Evolutionary conservation across 2,113 vertebrate species (phyloP).

Genomic region (Phalacrocorax carbo): DNA sequence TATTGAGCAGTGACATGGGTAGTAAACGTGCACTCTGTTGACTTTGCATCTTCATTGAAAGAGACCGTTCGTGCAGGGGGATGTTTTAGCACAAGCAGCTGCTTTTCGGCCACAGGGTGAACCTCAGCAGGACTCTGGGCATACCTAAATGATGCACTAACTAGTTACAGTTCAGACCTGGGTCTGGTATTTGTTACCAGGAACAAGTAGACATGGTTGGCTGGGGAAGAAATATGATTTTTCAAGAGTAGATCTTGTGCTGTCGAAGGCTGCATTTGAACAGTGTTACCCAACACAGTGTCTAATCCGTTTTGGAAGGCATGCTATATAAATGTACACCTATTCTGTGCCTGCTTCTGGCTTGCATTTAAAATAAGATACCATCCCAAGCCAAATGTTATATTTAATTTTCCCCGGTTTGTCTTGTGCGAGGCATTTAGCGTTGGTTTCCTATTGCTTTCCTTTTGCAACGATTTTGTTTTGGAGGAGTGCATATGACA

Average conservation of each 20-base stretch:
- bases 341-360: constrained; percentile 29
- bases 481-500: constrained; percentile 64
- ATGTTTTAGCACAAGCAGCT: neutral
- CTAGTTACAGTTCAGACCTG: neutral
- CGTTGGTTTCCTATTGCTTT: constrained; percentile 10
- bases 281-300: neutral
- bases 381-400: constrained; percentile 9
- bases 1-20: neutral
- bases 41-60: neutral
- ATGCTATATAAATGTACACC: neutral
- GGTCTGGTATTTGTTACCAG: neutral
- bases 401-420: neutral
- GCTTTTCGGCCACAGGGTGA: neutral
- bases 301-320: neutral
- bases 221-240: neutral
- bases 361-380: constrained; percentile 54
- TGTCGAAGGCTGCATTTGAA: neutral
- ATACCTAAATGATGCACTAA: neutral
- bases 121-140: neutral
- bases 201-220: neutral
- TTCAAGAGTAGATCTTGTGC: neutral
- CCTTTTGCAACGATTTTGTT: constrained; percentile 58
- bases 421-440: neutral
- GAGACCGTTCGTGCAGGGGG: fast-evolving
- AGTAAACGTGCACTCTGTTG: fast-evolving